Base-by-base conservation (phyloP, 2,888 invertebrate genomes). In the Drosophila dives region DNA sequence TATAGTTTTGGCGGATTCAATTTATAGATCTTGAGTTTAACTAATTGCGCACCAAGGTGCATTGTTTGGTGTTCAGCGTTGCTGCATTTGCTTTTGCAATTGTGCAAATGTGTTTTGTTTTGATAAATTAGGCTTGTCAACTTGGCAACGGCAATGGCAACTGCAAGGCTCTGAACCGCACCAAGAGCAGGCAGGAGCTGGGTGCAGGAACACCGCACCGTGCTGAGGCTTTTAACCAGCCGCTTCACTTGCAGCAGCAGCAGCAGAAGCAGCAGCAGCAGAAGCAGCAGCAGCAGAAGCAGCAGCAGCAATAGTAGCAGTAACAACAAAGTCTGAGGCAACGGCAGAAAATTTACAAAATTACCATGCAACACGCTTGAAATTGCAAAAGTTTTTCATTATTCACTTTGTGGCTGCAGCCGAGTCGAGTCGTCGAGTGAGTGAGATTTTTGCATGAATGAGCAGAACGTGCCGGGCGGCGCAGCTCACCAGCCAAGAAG, bases 71-170 rank as follows among this genome's bases (percentile, higher is more conserved):
- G 85, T 72, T 72, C 74, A 77, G 66, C 82, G 68, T 75, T 89
- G 73, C 80, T 86, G 81, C 86, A 73, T 86, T 86, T 80, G 87
- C 85, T 88, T 84, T 86, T 85, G 89, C 86, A 90, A 90, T 87
- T 90, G 90, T 87, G 89, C 85, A 87, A 87, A 87, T 90, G 86
- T 90, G 90, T 90, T 87, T 88, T 88, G 86, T 90, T 91, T 89
- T 91, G 89, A 91, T 91, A 91, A 91, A 91, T 91, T 90, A 91
- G 91, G 91, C 91, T 90, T 91, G 91, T 89, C 92, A 91, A 91
- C 91, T 91, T 76, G 79, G 81, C 76, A 80, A 84, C 73, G 70
- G 84, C 54, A 64, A 60, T 55, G 74, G 73, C 64, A 64, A 67
- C 50, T 42, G 73, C 65, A 67, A 68, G 64, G 64, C 84, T 80